Evolutionary conservation across 2,113 vertebrate species (phyloP).

Genomic region (Raja brachyura): DNA sequence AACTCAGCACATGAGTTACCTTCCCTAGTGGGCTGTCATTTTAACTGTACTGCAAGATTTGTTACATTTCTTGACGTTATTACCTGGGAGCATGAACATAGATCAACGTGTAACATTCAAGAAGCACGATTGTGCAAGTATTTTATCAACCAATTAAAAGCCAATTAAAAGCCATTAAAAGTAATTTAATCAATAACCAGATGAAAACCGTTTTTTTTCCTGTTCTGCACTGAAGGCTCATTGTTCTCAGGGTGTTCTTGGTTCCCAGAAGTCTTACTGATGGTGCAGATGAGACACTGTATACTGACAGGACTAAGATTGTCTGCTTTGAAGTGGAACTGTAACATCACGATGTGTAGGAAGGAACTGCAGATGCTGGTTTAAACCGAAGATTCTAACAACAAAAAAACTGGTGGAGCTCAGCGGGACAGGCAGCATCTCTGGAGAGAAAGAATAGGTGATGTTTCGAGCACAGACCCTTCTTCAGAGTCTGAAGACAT

Average conservation of each 20-base stretch:
- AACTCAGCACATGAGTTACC: not conserved
- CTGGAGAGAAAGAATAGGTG: no score
- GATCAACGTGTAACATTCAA: no score
- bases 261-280: not conserved
- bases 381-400: no score
- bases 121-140: no score
- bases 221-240: not conserved
- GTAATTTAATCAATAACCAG: no score
- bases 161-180: no score
- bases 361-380: no score
- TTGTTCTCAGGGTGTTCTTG: not conserved
- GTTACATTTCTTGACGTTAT: not conserved
- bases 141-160: no score
- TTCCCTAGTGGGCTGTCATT: not conserved
- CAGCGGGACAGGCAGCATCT: no score
- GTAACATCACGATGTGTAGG: not conserved
- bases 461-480: no score
- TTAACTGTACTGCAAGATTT: not conserved
- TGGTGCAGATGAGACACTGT: not conserved
- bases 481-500: no score
- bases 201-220: not conserved
- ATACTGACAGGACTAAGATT: not conserved
- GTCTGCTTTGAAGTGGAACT: not conserved
- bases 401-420: no score
- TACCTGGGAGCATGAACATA: not conserved